Base-by-base conservation (phyloP, 2,888 invertebrate genomes). In the Apodemia duryi region DNA sequence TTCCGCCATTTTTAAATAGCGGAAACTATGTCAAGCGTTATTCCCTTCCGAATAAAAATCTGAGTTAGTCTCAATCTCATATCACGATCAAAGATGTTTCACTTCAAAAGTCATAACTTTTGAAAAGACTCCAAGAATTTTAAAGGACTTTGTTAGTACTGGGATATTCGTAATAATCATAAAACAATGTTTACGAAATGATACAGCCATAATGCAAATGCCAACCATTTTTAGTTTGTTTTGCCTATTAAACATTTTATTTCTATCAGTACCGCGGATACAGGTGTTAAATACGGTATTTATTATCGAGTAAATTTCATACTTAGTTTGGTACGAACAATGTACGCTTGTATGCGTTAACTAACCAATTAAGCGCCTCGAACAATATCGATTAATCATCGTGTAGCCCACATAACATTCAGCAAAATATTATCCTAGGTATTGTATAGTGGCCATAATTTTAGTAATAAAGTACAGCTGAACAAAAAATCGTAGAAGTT, bases 311-410 rank as follows among this genome's bases (percentile, higher is more conserved):
- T 65, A 28, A 52, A 63, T 62, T 70, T 64, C 57, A 69, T 67
- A 69, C 66, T 67, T 54, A 66, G 52, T 61, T 63, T 64, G 64
- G 66, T 68, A 61, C 67, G 62, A 70, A 73, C 69, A 69, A 70
- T 72, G 70, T 69, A 67, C 65, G 62, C 68, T 68, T 62, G 67
- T 68, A 68, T 60, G 70, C 69, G 68, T 71, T 80, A 81, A 79
- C 80, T 80, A 82, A 86, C 82, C 81, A 88, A 88, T 88, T 88
- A 88, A 86, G 78, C 74, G 79, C 77, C 77, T 82, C 77, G 81
- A 78, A 79, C 78, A 73, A 80, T 83, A 81, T 78, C 82, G 78
- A 88, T 89, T 86, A 85, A 88, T 90, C 89, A 88, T 82, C 77
- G 77, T 70, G 74, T 69, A 70, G 73, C 89, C 89, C 85, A 90